Base-by-base conservation (phyloP, 2,113 vertebrate species). In the Phodopus roborovskii region DNA sequence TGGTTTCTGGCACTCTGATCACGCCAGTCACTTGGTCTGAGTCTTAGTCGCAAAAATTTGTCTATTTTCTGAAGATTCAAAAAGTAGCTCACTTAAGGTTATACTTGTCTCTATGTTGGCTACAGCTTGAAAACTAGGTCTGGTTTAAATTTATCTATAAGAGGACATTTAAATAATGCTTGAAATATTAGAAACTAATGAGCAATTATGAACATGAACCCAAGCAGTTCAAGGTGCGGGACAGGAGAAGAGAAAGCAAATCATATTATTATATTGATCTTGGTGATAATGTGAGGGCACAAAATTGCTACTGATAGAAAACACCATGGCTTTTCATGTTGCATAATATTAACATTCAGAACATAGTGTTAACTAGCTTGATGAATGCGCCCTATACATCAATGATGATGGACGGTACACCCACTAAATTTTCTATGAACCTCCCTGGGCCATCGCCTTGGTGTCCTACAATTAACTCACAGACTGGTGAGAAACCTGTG, bases 121-220 rank as follows among this genome's bases (percentile, higher is more conserved):
- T 60, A 7, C 10, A 19, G 33, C 42, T 90, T 45, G 19, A 71
- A 94, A 93, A 91, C 68, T 5, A 78, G 28, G 0, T 68, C 78
- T 92, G 7, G 17, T 33, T 53, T 71, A 42, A 89, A 82, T 53
- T 56, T 84, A 42, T 12, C 62, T 45, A 60, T 92, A 60, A 78
- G 66, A 90, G 74, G 92, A 78, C 17, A 53, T 28, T 66, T 68
- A 50, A 81, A 36, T 75, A 45, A 33, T 1, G 62, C 9, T 74
- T 73, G 24, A 82, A 81, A 42, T 66, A 81, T 91, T 94, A 68
- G 77, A 82, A 90, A 93, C 33, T 81, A 81, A 92, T n/a, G 36
- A 88, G 82, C 85, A 89, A 73, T 92, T 90, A 62, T 20, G 30
- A 85, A 30, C n/a, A 73, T 28, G 24, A 89, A 42, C 73, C 39